phyloP scores from a whole-genome alignment of 2,113 vertebrate genomes.

The Ibidorhyncha struthersii region DNA sequence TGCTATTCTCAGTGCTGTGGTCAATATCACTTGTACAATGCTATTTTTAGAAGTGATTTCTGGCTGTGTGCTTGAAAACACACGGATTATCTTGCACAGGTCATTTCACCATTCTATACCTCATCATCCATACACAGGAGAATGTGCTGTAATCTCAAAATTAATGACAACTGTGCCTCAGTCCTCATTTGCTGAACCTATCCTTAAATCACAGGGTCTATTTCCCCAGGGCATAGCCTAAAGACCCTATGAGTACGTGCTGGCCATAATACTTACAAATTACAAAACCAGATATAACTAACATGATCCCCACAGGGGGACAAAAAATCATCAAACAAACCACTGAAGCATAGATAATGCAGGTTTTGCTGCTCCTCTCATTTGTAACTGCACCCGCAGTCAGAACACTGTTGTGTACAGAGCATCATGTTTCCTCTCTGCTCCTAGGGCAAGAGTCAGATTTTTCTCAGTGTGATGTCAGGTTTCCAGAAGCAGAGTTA shows the following conservation, averaged over 20 bases:
- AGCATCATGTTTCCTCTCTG: neutral
- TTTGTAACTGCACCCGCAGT: neutral
- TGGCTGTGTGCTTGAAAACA: neutral
- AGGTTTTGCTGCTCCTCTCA: neutral
- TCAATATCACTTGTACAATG: neutral
- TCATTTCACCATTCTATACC: neutral
- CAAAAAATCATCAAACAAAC: neutral
- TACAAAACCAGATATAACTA: neutral
- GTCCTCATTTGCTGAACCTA: neutral
- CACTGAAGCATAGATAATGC: neutral
- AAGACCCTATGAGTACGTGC: neutral
- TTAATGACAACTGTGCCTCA: neutral
- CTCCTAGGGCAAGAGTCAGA: neutral
- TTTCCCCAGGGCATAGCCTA: neutral
- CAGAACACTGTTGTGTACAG: neutral
- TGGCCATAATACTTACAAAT: neutral
- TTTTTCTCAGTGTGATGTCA: neutral
- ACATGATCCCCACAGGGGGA: neutral
- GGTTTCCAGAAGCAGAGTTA: conserved; percentile 20
- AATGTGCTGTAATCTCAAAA: neutral
- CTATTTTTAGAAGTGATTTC: neutral
- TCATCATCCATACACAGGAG: neutral
- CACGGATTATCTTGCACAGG: neutral
- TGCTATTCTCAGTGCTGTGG: neutral
- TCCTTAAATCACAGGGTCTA: neutral